A percentile compares a stretch with the other conserved stretches of the same genome.
Conservation (phyloP, 2,113 vertebrate genomes). For the Halichoeres trimaculatus region DNA sequence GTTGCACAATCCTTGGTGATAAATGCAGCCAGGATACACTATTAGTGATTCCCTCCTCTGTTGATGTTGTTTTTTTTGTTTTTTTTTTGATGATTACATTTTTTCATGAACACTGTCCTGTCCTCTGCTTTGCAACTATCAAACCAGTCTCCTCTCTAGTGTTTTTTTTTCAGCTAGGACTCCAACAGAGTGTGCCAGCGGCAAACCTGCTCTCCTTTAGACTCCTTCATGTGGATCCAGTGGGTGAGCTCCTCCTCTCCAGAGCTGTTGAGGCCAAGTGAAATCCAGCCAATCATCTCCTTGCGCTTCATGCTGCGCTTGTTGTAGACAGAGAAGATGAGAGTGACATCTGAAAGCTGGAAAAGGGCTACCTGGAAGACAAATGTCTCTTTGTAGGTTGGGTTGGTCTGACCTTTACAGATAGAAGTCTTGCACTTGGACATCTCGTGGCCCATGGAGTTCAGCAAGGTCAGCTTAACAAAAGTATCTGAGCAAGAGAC, state of each 20-base stretch:
- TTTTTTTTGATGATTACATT: too few species aligned
- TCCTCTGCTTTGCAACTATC: too few species aligned
- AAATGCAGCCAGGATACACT: too few species aligned
- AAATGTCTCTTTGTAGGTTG: constrained; percentile 97
- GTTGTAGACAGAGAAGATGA: constrained; percentile 97
- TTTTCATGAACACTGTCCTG: too few species aligned
- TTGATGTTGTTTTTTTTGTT: too few species aligned
- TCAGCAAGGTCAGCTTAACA: constrained; percentile 96
- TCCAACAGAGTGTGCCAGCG: constrained; percentile 95
- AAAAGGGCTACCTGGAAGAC: constrained; percentile 98
- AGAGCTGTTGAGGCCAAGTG: constrained; percentile 97
- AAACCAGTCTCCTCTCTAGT: background rate
- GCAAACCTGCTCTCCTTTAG: constrained; percentile 97
- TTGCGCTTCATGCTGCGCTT: constrained; percentile 99
- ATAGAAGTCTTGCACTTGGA: constrained; percentile 98
- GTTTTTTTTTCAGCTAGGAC: constrained; percentile 78
- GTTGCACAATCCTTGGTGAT: too few species aligned
- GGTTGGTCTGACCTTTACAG: constrained; percentile 95
- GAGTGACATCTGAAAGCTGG: constrained; percentile 97
- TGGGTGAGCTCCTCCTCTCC: constrained; percentile 96
- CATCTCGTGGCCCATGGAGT: constrained; percentile 99
- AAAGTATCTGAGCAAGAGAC: constrained; percentile 88
- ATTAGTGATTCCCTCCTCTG: too few species aligned
- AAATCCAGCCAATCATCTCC: constrained; percentile 99
- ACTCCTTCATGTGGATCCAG: constrained; percentile 99